phyloP scores from a whole-genome alignment of 2,888 invertebrate genomes.

The Bimastos eiseni region DNA sequence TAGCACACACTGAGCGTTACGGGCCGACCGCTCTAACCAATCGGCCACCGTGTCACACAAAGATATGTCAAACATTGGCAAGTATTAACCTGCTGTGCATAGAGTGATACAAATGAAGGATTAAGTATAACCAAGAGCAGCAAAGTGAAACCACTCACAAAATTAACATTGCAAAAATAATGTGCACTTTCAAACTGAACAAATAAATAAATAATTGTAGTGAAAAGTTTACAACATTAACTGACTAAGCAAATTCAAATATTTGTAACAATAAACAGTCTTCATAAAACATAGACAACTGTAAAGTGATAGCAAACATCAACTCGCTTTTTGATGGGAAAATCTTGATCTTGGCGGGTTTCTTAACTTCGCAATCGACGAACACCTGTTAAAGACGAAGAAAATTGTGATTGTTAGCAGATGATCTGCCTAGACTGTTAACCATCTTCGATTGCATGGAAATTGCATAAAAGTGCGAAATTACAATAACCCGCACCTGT shows the following conservation, averaged over 20 bases:
- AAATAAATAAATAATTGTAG: not conserved
- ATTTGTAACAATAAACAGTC: not conserved
- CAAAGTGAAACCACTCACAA: not conserved
- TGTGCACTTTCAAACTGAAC: not conserved
- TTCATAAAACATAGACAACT: not conserved
- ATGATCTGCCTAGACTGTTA: not conserved
- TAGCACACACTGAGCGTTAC: no score
- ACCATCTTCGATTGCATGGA: no score
- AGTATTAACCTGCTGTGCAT: not conserved
- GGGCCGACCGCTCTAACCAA: no score
- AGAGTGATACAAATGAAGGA: not conserved
- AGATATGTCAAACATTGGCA: not conserved
- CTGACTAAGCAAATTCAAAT: not conserved
- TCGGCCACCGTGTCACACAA: no score
- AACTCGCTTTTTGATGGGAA: conserved; percentile 45
- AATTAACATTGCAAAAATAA: not conserved
- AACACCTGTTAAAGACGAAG: conserved; percentile 38
- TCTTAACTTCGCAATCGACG: conserved; percentile 36
- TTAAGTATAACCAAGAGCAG: not conserved
- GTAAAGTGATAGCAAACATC: not conserved
- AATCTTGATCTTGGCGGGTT: conserved; percentile 42
- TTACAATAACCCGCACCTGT: no score
- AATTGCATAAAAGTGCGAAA: no score
- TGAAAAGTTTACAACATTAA: not conserved
- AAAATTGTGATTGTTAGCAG: not conserved